Conservation (phyloP, 1,140 invertebrate species). For the Calliphora vicina region DNA sequence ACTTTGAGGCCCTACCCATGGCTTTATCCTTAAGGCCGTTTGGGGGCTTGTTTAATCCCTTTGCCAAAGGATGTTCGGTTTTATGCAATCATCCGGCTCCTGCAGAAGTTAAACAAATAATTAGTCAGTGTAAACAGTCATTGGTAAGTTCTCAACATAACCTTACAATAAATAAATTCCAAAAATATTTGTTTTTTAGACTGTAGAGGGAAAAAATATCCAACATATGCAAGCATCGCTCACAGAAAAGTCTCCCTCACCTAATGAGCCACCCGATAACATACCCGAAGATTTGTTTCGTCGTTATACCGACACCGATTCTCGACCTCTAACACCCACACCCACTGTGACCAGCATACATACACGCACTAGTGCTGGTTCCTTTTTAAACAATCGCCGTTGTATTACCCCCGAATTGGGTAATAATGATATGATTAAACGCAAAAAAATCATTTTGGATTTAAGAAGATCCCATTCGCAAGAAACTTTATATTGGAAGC, state of each 20-base stretch:
- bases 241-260: neutral
- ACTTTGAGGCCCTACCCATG: constrained; percentile 55
- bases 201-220: constrained; percentile 39
- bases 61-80: constrained; percentile 78
- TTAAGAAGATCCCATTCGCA: constrained; percentile 57
- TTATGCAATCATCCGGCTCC: constrained; percentile 84
- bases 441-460: constrained; percentile 61
- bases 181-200: neutral
- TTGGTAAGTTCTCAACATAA: constrained; percentile 66
- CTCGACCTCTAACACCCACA: constrained; percentile 76
- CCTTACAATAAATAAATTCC: neutral
- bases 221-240: constrained; percentile 38
- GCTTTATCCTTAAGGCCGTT: constrained; percentile 71
- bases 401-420: constrained; percentile 66
- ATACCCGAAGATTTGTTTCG: constrained; percentile 71
- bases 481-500: constrained; percentile 61
- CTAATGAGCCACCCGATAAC: constrained; percentile 50
- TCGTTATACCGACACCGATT: constrained; percentile 82
- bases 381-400: constrained; percentile 59
- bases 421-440: constrained; percentile 58
- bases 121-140: constrained; percentile 74
- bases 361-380: constrained; percentile 60
- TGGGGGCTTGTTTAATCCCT: constrained; percentile 81
- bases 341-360: constrained; percentile 73
- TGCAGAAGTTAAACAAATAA: constrained; percentile 74